phyloP scores from a whole-genome alignment of 2,113 vertebrate species.

The Ptyas mucosa region DNA sequence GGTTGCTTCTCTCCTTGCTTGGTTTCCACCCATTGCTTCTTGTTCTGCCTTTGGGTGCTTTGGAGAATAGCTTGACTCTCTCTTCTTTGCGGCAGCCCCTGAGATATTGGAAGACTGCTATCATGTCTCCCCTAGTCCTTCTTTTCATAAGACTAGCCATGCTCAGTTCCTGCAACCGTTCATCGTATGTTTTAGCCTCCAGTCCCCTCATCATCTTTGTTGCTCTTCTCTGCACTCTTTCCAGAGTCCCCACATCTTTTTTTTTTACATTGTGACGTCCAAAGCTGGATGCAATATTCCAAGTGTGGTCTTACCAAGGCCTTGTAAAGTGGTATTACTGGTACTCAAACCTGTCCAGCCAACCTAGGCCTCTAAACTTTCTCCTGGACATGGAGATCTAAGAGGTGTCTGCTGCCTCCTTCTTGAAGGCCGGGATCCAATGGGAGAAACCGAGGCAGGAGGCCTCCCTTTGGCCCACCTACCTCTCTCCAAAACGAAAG shows the following conservation, averaged over 20 bases:
- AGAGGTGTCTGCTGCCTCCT: not conserved
- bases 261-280: not conserved
- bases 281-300: not conserved
- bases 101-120: not conserved
- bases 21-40: too few species aligned
- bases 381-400: not conserved
- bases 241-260: not conserved
- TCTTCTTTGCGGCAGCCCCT: too few species aligned
- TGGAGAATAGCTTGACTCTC: too few species aligned
- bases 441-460: not conserved
- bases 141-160: not conserved
- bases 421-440: not conserved
- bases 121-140: not conserved
- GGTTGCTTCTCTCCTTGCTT: too few species aligned
- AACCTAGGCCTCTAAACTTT: not conserved
- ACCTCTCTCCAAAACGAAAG: not conserved
- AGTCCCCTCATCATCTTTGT: not conserved
- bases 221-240: not conserved
- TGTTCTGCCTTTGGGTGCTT: too few species aligned
- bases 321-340: too few species aligned
- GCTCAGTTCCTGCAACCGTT: not conserved
- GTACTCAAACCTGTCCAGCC: not conserved
- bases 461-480: not conserved
- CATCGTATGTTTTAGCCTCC: rapidly evolving
- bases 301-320: too few species aligned